Evolutionary conservation across 1,140 invertebrate genomes (phyloP), one percentile per base, ranked within the genome.

Genomic region (Potamilus streckersoni): DNA sequence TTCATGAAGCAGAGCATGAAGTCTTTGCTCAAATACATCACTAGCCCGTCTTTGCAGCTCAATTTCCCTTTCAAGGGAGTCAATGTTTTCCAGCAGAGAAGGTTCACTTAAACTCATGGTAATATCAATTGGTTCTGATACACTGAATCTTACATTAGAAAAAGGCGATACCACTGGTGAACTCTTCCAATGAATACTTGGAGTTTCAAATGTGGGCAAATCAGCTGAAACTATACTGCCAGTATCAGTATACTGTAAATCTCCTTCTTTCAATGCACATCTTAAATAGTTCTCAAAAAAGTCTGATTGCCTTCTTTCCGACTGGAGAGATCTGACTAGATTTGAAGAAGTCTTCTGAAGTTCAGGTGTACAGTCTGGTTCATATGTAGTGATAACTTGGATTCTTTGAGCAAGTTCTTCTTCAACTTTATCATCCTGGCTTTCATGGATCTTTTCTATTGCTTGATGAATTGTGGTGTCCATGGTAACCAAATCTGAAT

Each of bases 241-340:
- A 62, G n/a, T 5, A 19, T 63, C n/a, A 17, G 14, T 31, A 20
- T 17, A 19, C 2, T 63, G n/a, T 8, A 56, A n/a, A 20, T 69
- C 75, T 15, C 57, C 20, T 19, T 68, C 65, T 58, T 71, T 65
- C 6, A 76, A 31, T 0, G 70, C 75, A 58, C 59, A 62, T 67
- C 72, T 65, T n/a, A 77, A 56, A 62, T 72, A 77, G 61, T 77
- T 77, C 57, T 67, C 64, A 23, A 77, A 77, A 68, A 69, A 65
- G 58, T 72, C 75, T 11, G 75, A 77, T 6, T 73, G 49, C 23
- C 75, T 58, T 16, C 75, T 67, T 27, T 77, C 69, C 17, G 75
- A 62, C 59, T 62, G 62, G 20, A 72, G 57, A 62, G 75, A 67
- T 27, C 57, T 19, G 16, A 63, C 23, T 12, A 77, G 20, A 12